A percentile compares a stretch with the other conserved stretches of the same genome.
phyloP scores from a whole-genome alignment of 2,797 vertebrate species.

The Paratrypauchen microcephalus region DNA sequence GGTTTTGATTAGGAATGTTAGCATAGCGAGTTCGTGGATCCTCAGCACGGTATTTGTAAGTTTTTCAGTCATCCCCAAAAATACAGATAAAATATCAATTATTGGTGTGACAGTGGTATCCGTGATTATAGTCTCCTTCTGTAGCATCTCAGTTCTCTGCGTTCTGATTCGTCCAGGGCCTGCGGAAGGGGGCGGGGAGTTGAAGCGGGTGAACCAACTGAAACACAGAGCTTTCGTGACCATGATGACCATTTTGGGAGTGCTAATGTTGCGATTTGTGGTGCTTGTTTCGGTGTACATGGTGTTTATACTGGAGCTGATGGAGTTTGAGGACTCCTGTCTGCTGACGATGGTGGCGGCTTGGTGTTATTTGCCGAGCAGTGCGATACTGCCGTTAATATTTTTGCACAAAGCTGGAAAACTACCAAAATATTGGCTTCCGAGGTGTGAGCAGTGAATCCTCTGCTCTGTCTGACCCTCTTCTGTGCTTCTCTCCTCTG shows the following conservation, averaged over 20 bases:
- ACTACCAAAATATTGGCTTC: background rate
- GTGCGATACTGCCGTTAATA: background rate
- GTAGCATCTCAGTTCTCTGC: background rate
- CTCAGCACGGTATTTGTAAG: accelerated
- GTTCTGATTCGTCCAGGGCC: conserved; percentile 1
- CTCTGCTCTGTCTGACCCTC: background rate
- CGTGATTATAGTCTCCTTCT: background rate
- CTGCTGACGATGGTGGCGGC: background rate
- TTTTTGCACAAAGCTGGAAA: background rate
- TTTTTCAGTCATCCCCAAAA: background rate
- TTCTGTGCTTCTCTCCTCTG: too few relatives aligned
- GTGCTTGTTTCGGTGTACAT: background rate
- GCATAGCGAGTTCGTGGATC: background rate
- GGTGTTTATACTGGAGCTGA: accelerated
- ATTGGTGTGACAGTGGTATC: background rate
- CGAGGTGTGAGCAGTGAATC: background rate
- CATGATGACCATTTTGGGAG: background rate
- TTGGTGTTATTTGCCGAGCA: background rate
- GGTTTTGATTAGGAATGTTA: conserved; percentile 8
- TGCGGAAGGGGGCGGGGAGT: background rate
- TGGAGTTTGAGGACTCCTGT: background rate
- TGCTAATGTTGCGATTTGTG: background rate
- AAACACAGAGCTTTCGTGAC: background rate
- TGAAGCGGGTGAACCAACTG: background rate
- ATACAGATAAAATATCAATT: accelerated